Base-by-base conservation (phyloP, 2,113 vertebrate genomes). In the Chrysochloris asiatica region DNA sequence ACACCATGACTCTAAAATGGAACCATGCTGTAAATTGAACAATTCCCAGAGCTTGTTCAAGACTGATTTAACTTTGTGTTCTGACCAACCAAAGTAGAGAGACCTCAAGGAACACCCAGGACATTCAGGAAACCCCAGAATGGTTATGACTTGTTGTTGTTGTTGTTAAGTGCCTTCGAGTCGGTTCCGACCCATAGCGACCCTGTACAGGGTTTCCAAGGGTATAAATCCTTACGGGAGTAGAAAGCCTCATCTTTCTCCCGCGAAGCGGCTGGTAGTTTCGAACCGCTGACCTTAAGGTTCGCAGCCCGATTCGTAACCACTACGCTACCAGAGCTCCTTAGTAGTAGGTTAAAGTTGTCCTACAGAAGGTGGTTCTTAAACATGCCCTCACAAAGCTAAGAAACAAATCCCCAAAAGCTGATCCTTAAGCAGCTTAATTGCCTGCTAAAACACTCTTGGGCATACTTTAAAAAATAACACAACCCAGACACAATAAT, bases 91-190 rank as follows among this genome's bases (percentile, higher is more conserved):
- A 12, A 61, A 14, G 24, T 1, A 41, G 9, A 83, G 30, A 33
- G 33, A 59, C 52, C 47, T 56, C 76, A 21, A 54, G 56, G 54
- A 45, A 28, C 16, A 71, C 1, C 47, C 0, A 1, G 73, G 71
- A 22, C 56, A 8, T 1, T 28, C 5, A 8, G 56, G 65, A 13
- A 38, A 4, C 24, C 50, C 72, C 67, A 14, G 52, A 38, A n/a
- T 0, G 9, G 56, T 1, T 14, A 38, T 1, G 6, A 13, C 2
- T n/a, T n/a, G n/a, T n/a, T n/a, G n/a, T n/a, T n/a, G n/a, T n/a
- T n/a, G n/a, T n/a, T n/a, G n/a, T n/a, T n/a, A n/a, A n/a, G n/a
- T n/a, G n/a, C n/a, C n/a, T n/a, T n/a, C n/a, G n/a, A n/a, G n/a
- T n/a, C n/a, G n/a, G n/a, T n/a, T n/a, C n/a, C n/a, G n/a, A n/a